Evolutionary conservation across 2,113 vertebrate species (phyloP).

Genomic region (Hippolais icterina): DNA sequence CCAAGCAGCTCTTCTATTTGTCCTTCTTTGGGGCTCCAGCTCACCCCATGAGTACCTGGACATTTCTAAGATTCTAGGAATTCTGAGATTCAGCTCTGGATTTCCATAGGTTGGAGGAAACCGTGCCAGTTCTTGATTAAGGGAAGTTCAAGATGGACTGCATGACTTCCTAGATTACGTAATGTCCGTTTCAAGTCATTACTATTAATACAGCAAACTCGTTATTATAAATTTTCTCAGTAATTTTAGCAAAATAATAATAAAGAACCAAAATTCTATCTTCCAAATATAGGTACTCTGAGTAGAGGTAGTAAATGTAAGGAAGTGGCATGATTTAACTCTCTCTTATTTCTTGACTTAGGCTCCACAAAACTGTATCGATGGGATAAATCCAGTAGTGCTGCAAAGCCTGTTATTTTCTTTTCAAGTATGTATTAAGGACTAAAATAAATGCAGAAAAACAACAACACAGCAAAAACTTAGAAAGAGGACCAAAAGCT

Average conservation of each 20-base stretch:
- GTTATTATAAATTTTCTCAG: not conserved
- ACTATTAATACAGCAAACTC: not conserved
- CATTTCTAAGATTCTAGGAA: not conserved
- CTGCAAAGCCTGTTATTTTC: not conserved
- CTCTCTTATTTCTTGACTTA: not conserved
- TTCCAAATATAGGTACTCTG: not conserved
- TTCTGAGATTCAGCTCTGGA: not conserved
- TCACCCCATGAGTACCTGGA: not conserved
- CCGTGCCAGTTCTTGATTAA: not conserved
- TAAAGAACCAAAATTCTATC: not conserved
- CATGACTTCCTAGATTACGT: not conserved
- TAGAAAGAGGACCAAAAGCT: not conserved
- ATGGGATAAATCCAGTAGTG: not conserved
- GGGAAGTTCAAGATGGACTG: not conserved
- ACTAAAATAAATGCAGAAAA: not conserved
- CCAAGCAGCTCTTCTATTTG: not conserved
- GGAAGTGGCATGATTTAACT: not conserved
- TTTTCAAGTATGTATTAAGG: not conserved
- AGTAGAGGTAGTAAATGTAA: not conserved
- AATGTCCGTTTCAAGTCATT: not conserved
- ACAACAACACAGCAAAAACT: not conserved
- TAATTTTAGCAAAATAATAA: not conserved
- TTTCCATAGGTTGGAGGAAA: not conserved
- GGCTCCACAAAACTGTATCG: rapidly evolving
- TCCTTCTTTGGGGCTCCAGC: not conserved